Percentiles rank a stretch among this genome's conserved stretches.
phyloP scores from a whole-genome alignment of 2,888 invertebrate species.

The Eucriotettix oculatus region DNA sequence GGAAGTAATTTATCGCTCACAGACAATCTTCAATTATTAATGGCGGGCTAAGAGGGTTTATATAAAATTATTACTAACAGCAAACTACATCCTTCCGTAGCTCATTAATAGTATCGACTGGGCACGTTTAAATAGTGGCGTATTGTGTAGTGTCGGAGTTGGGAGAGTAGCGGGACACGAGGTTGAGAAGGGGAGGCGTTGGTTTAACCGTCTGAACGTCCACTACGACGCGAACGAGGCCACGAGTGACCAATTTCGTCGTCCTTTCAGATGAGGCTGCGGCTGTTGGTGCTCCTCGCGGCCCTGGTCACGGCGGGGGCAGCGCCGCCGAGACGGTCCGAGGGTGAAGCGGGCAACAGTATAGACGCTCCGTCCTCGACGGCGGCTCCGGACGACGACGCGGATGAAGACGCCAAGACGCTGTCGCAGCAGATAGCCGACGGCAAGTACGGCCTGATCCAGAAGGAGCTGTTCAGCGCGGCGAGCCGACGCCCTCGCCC shows the following conservation, averaged over 20 bases:
- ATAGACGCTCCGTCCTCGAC: slow-evolving; percentile 20
- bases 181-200: not conserved
- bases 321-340: not conserved
- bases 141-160: too few species aligned
- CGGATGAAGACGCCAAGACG: slow-evolving; percentile 66
- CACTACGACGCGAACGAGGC: not conserved
- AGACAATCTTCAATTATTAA: too few species aligned
- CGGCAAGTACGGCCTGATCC: slow-evolving; percentile 77
- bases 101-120: too few species aligned
- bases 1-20: too few species aligned
- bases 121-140: too few species aligned
- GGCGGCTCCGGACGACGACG: slow-evolving; percentile 40
- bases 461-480: slow-evolving; percentile 61
- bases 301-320: not conserved
- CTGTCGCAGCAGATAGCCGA: slow-evolving; percentile 79
- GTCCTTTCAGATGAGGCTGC: not conserved
- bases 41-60: too few species aligned
- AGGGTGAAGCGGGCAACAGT: not conserved
- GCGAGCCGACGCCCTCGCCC: slow-evolving; percentile 50
- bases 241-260: not conserved
- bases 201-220: not conserved
- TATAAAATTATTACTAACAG: too few species aligned
- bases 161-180: not conserved
- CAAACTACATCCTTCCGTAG: too few species aligned
- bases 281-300: not conserved